Evolutionary conservation across 2,888 invertebrate species (phyloP).

Genomic region (Heliconius ismenius): DNA sequence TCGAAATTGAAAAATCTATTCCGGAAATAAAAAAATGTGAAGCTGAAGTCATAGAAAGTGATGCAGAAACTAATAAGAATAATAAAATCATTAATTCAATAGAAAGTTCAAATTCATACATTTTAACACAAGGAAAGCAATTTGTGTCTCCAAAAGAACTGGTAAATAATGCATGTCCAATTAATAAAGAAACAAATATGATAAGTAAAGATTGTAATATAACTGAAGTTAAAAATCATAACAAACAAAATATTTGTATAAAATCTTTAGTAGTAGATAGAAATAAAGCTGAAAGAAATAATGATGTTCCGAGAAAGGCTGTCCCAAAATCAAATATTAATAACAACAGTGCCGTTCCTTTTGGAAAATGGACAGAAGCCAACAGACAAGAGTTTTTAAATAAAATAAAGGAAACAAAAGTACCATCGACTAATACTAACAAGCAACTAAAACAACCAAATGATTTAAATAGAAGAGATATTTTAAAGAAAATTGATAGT

Average conservation of each 20-base stretch:
- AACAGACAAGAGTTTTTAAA: constrained; percentile 74
- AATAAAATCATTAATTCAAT: neutral
- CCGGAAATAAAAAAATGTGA: neutral
- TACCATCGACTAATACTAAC: constrained; percentile 59
- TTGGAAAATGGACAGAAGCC: constrained; percentile 76
- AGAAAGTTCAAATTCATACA: neutral
- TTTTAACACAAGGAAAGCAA: constrained; percentile 7
- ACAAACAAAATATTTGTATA: constrained; percentile 13
- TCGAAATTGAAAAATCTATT: neutral
- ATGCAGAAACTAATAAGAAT: neutral
- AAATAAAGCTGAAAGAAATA: constrained; percentile 35
- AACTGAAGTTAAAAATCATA: neutral
- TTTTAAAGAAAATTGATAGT: constrained; percentile 73
- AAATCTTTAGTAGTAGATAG: constrained; percentile 13
- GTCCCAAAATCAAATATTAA: constrained; percentile 59
- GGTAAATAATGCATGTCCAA: neutral
- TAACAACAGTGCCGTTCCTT: constrained; percentile 69
- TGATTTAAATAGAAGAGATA: constrained; percentile 74
- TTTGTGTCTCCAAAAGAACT: neutral
- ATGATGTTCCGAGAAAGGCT: constrained; percentile 43
- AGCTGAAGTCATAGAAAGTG: neutral
- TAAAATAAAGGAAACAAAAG: constrained; percentile 71
- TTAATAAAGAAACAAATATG: neutral
- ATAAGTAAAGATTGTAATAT: constrained; percentile 1
- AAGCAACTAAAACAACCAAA: constrained; percentile 75